Conservation (phyloP, 2,113 vertebrate species). For the Daphoenositta chrysoptera region DNA sequence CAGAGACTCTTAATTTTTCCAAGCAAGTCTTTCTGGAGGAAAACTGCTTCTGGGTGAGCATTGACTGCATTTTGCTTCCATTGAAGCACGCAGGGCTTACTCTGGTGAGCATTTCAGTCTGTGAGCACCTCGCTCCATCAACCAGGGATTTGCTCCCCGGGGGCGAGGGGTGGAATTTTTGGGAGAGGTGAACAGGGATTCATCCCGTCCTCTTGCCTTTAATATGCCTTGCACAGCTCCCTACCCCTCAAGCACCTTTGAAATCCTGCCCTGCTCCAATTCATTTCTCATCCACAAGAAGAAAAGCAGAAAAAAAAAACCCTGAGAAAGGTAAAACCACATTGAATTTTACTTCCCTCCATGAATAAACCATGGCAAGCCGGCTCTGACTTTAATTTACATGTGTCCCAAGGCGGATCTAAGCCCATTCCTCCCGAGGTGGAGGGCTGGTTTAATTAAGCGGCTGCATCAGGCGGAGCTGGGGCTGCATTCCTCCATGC, state of each 20-base stretch:
- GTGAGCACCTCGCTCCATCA: fast-evolving
- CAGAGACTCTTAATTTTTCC: neutral
- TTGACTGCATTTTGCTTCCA: fast-evolving
- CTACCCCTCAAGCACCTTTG: fast-evolving
- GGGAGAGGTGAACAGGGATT: neutral
- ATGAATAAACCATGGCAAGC: conserved; percentile 6
- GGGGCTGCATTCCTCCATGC: neutral
- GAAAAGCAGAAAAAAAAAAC: neutral
- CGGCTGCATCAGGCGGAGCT: fast-evolving
- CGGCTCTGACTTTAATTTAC: conserved; percentile 18
- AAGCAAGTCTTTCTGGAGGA: neutral
- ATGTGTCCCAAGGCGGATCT: neutral
- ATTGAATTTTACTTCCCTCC: neutral
- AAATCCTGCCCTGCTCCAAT: neutral
- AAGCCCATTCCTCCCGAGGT: neutral
- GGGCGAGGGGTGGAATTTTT: neutral
- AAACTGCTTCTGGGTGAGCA: neutral
- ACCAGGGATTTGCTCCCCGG: neutral
- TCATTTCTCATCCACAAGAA: neutral
- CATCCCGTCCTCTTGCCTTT: neutral
- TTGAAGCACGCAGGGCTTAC: fast-evolving
- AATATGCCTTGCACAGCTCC: neutral
- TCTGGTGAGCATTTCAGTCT: neutral
- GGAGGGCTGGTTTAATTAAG: conserved; percentile 42
- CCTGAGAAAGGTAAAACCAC: neutral